Percentiles rank a stretch among this genome's conserved stretches.
These are phyloP conservation scores for Suillia variegata DNA, from an alignment of 2,888 invertebrate genomes.

Conservation along the genomic window DNA sequence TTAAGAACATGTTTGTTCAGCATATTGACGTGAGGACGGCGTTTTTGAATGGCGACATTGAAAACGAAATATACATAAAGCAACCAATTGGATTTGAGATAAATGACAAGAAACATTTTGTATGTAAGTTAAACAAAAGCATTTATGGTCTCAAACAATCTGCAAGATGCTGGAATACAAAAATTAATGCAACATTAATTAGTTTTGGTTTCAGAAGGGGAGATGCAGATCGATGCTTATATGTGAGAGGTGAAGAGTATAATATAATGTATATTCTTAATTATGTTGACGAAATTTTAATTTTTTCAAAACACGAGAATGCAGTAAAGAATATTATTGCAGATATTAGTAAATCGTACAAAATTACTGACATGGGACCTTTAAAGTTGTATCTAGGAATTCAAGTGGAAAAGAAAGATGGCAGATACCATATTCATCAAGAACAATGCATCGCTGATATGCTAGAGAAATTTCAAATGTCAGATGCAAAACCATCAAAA, in stretches of 20 bases:
- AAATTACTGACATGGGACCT: constrained; percentile 12
- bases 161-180: constrained; percentile 17
- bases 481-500: too few relatives aligned
- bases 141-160: constrained; percentile 20
- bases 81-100: constrained; percentile 9
- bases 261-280: constrained; percentile 12
- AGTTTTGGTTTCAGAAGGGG: constrained; percentile 23
- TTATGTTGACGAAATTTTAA: constrained; percentile 17
- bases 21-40: constrained; percentile 16
- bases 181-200: too few relatives aligned
- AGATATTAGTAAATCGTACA: neutral
- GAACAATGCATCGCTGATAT: too few relatives aligned
- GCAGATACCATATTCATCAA: constrained; percentile 11
- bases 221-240: constrained; percentile 12
- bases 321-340: constrained; percentile 2
- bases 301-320: neutral
- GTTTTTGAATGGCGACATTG: constrained; percentile 16
- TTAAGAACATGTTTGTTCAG: neutral
- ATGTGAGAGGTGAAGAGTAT: constrained; percentile 2
- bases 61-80: constrained; percentile 10
- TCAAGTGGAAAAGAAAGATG: constrained; percentile 3
- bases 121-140: constrained; percentile 12
- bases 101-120: constrained; percentile 4
- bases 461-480: too few relatives aligned
- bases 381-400: constrained; percentile 18